Base-by-base conservation (phyloP, 2,888 invertebrate species). In the Scaptomyza caliginosa region DNA sequence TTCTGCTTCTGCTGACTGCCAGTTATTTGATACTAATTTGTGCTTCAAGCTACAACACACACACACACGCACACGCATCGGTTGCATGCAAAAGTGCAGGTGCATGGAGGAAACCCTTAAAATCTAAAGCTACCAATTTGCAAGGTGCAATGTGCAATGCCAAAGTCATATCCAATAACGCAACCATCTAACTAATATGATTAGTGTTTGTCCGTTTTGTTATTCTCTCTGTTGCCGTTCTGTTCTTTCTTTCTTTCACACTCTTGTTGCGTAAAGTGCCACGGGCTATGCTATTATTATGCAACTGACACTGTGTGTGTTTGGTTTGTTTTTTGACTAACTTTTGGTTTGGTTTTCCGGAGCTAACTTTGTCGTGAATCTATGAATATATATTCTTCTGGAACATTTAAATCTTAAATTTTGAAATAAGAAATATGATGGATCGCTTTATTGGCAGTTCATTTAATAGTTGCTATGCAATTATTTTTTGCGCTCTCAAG, bases 111-210 rank as follows among this genome's bases (percentile, higher is more conserved):
- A 42, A 17, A 11, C 26, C 45, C 30, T 19, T 23, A 8, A 36
- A 36, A 46, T 46, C 19, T 19, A n/a, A 28, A 13, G 4, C 19
- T 5, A 19, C 8, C 30, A 43, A 26, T 43, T 43, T 30, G 17
- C 28, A 30, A 45, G 8, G n/a, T 30, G 28, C 28, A 7, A 43
- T 28, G 16, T 19, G 3, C 23, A 59, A 43, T 43, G 50, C 17
- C 57, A 50, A 50, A 11, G 38, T 23, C 36, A 55, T 50, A 38
- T 43, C 49, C 30, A 46, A 46, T 32, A 46, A 30, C 45, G 45
- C 38, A 30, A 42, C 36, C 38, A 42, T 52, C 40, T 8, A 58
- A 54, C 59, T 59, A 67, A 67, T 66, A 45, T 49, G 45, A 67
- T 67, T 59, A 66, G 66, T 66, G 28, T 16, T 40, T 51, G 3